phyloP scores from a whole-genome alignment of 2,797 vertebrate species.

The Dendrocincla fuliginosa region DNA sequence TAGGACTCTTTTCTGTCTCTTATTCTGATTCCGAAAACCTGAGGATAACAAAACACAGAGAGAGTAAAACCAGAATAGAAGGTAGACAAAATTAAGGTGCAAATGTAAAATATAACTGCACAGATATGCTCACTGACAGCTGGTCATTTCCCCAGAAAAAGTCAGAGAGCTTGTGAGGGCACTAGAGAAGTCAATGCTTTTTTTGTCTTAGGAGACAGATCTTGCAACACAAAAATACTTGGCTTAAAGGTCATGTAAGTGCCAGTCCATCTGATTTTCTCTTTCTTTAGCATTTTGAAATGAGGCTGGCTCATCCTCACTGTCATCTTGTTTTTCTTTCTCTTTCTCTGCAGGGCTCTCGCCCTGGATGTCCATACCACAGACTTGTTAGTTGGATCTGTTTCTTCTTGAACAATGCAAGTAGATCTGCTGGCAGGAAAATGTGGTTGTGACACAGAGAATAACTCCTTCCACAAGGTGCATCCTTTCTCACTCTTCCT shows the following conservation, averaged over 20 bases:
- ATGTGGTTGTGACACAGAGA: neutral
- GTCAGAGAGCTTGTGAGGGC: neutral
- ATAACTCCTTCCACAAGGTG: neutral
- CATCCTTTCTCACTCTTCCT: neutral
- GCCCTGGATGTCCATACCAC: neutral
- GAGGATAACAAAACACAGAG: neutral
- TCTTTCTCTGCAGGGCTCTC: neutral
- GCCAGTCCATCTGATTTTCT: neutral
- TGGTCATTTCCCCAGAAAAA: neutral
- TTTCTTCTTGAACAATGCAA: neutral
- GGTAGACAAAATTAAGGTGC: neutral
- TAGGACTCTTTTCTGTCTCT: neutral
- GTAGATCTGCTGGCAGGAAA: neutral
- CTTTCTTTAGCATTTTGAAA: neutral
- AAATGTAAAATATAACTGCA: neutral
- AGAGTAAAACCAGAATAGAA: neutral
- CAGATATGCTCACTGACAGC: neutral
- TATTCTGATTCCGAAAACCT: neutral
- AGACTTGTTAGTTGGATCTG: neutral
- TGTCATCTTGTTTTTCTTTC: neutral
- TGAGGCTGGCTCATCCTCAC: neutral
- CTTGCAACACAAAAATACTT: neutral
- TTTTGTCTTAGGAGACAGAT: neutral
- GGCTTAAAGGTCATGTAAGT: constrained; percentile 5
- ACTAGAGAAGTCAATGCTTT: neutral